A percentile compares a stretch with the other conserved stretches of the same genome.
Evolutionary conservation across 2,888 invertebrate genomes (phyloP).

Genomic region (Pandemis cinnamomeana): DNA sequence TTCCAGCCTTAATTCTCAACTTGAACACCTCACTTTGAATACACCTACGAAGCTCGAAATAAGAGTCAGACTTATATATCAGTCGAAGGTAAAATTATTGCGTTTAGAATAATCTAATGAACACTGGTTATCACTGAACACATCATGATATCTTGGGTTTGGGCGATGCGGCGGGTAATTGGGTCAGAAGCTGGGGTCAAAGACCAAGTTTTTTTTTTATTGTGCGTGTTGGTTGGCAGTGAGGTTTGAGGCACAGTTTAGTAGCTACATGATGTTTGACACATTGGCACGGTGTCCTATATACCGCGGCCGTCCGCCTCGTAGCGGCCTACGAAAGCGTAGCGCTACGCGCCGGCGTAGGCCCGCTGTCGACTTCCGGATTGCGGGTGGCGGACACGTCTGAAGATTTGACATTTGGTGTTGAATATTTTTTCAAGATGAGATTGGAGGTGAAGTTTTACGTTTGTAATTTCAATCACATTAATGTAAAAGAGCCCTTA

Average conservation of each 20-base stretch:
- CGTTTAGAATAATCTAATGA: constrained; percentile 66
- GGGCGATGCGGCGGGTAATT: constrained; percentile 67
- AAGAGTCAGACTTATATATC: constrained; percentile 67
- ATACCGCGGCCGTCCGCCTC: constrained; percentile 64
- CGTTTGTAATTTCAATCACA: too few species aligned
- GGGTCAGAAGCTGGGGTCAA: constrained; percentile 79
- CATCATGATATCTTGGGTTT: constrained; percentile 54
- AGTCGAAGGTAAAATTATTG: constrained; percentile 67
- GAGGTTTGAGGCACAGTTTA: constrained; percentile 59
- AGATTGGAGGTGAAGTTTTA: too few species aligned
- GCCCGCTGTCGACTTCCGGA: constrained; percentile 61
- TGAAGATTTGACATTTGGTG: constrained; percentile 45
- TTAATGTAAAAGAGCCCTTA: too few species aligned
- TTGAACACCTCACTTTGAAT: constrained; percentile 44
- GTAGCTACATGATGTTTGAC: constrained; percentile 50
- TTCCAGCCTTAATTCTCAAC: constrained; percentile 55
- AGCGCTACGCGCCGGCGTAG: constrained; percentile 72
- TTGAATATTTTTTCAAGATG: too few species aligned
- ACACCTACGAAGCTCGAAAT: constrained; percentile 35
- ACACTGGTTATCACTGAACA: constrained; percentile 69
- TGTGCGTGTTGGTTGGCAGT: constrained; percentile 66
- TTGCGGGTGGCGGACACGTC: constrained; percentile 53
- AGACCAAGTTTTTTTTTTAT: constrained; percentile 47
- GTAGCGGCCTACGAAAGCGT: constrained; percentile 76
- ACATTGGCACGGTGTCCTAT: constrained; percentile 75